phyloP scores from a whole-genome alignment of 2,888 invertebrate species.

The Strigamia maritima region DNA sequence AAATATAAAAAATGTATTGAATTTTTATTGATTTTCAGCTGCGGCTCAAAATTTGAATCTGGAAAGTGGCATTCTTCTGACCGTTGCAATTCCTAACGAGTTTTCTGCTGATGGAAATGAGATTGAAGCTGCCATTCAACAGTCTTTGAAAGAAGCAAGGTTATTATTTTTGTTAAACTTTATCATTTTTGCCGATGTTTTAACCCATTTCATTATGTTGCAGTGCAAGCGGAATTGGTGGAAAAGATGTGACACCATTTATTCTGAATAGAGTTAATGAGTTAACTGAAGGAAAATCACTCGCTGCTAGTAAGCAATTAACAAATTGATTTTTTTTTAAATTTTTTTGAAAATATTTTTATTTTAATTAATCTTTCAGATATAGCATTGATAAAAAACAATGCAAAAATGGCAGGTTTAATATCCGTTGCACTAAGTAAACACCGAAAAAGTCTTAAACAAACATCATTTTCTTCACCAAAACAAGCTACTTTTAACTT shows the following conservation, averaged over 20 bases:
- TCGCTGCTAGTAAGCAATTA: constrained; percentile 71
- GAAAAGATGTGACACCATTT: constrained; percentile 91
- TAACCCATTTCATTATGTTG: constrained; percentile 37
- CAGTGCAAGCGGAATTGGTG: constrained; percentile 58
- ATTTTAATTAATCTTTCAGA: constrained; percentile 57
- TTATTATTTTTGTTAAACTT: constrained; percentile 29
- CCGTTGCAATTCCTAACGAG: constrained; percentile 81
- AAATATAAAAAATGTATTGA: neutral
- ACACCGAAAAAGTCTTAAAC: neutral
- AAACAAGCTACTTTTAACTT: neutral
- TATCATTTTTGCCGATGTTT: neutral
- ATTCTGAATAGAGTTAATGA: constrained; percentile 72
- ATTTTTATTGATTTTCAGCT: constrained; percentile 44
- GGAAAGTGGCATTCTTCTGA: constrained; percentile 67
- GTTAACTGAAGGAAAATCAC: constrained; percentile 76
- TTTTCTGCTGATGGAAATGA: constrained; percentile 56
- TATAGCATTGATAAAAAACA: constrained; percentile 87
- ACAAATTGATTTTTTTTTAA: neutral
- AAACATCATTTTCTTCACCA: neutral
- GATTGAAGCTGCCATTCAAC: constrained; percentile 65
- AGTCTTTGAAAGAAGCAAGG: constrained; percentile 62
- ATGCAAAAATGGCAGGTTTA: constrained; percentile 76
- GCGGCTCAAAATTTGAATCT: constrained; percentile 48
- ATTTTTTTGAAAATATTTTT: neutral
- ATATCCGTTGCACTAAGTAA: constrained; percentile 65